Base-by-base conservation (phyloP, 2,797 vertebrate species). In the Eulemur albifrons region DNA sequence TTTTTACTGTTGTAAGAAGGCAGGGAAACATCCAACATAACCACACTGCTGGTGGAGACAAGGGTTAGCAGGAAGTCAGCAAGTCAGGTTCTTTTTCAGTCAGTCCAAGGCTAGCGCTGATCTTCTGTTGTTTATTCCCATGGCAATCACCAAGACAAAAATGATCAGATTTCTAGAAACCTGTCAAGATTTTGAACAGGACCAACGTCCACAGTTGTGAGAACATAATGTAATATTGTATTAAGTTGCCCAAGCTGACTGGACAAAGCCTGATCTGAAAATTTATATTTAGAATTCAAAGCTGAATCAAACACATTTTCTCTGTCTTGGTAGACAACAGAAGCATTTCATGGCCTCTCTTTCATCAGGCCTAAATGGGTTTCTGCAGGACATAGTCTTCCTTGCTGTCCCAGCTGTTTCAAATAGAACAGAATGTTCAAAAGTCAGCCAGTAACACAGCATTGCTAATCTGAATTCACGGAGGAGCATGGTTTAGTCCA, bases 381-480 rank as follows among this genome's bases (percentile, higher is more conserved):
- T 98, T 98, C 98, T 98, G 93, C 93, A 92, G 89, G 96, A 94
- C 95, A 95, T 95, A 90, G 93, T 23, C 35, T 38, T 93, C 20
- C 77, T 90, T 97, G 85, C 97, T 97, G 92, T 95, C 95, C 96
- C 6, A 61, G 97, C 97, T 97, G 89, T 98, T 98, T 96, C 87
- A 96, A 97, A 97, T 97, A 95, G 98, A 98, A 98, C 96, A 97
- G 94, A 98, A 98, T 97, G 97, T 98, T 97, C 96, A 92, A 96
- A 95, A 98, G 21, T 79, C 94, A 98, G 18, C 89, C 96, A 97
- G 82, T 97, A 97, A 96, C 93, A 97, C 95, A 96, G 72, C 70
- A 88, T n/a, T 93, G 59, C 96, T 98, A 97, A 97, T 98, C 95
- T 97, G 94, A 98, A 98, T 98, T 97, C 95, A 96, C 70, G 15